A percentile compares a stretch with the other conserved stretches of the same genome.
Evolutionary conservation across 2,113 vertebrate species (phyloP).

Genomic region (Porphyrio hochstetteri): DNA sequence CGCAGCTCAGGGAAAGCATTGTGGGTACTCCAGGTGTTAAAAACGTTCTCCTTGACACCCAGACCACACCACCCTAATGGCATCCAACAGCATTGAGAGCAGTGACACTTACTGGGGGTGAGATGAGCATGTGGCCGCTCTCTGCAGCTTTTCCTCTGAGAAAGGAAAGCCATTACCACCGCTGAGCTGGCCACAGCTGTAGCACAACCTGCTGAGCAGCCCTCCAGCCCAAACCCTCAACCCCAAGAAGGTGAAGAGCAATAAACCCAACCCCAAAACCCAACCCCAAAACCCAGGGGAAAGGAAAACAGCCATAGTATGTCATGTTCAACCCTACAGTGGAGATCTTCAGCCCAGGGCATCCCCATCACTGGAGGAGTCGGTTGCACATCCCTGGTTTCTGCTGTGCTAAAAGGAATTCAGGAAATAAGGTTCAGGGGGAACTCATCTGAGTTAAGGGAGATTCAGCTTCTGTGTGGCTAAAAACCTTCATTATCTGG

Average conservation of each 20-base stretch:
- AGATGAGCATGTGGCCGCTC: fast-evolving
- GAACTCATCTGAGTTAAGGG: neutral
- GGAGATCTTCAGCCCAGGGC: neutral
- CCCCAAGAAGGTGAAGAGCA: neutral
- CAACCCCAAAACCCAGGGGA: neutral
- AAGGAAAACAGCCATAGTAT: neutral
- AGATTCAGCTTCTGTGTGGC: neutral
- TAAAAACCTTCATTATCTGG: neutral
- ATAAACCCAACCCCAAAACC: too few species aligned
- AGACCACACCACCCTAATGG: too few species aligned
- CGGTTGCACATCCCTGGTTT: neutral
- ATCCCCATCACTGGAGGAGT: too few species aligned
- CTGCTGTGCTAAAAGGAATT: neutral
- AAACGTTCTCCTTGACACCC: too few species aligned
- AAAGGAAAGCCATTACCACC: neutral
- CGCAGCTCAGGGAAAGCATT: neutral
- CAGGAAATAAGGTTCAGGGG: neutral
- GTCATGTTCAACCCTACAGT: too few species aligned
- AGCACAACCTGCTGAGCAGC: neutral
- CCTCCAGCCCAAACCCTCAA: fast-evolving
- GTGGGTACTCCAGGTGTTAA: neutral
- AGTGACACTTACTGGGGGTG: too few species aligned
- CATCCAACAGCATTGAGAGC: neutral
- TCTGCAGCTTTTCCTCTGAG: neutral
- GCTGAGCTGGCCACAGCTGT: fast-evolving